Base-by-base conservation (phyloP, 2,113 vertebrate species). In the Prietella phreatophila region DNA sequence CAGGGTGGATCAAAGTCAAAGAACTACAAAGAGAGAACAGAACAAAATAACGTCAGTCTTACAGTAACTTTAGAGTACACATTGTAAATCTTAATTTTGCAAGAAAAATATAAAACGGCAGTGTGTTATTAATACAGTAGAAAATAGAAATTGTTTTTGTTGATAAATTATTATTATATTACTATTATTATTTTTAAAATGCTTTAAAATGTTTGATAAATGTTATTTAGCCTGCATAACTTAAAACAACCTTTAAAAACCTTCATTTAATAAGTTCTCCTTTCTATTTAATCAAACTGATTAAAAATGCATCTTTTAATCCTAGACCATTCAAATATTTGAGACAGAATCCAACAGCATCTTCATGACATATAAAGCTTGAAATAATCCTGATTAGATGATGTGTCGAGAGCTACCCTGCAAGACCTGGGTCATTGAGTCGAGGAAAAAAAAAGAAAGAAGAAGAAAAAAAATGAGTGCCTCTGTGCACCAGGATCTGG, bases 1-100 rank as follows among this genome's bases (percentile, higher is more conserved):
- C 83, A 84, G 53, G 10, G 27, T 20, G 63, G 61, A 22, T 84
- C 80, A 61, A 82, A 84, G 27, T 84, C 83, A 20, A 84, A 84
- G 39, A 30, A 69, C 83, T 67, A 25, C 60, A 83, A 4, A 33
- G 42, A 47, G 3, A 82, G 33, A 82, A n/a, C 2, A 39, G 55
- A 56, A 56, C 14, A 10, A 56, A 60, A 56, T 20, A 30, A 30
- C 4, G 30, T 81, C n/a, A 58, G 17, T 81, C 79, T 36, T 11
- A 33, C n/a, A 10, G n/a, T 33, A 19, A 33, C 30, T 33, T 69
- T 5, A 69, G 27, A 2, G 4, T 1, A 81, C 7, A 58, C 53
- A 20, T 33, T 8, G n/a, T 58, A 22, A n/a, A 17, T 25, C 47
- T 20, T 3, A 73, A 19, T 2, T 25, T 76, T 27, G 5, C 65